phyloP scores from a whole-genome alignment of 23 tunicate genomes.

The Phallusia fumigata region DNA sequence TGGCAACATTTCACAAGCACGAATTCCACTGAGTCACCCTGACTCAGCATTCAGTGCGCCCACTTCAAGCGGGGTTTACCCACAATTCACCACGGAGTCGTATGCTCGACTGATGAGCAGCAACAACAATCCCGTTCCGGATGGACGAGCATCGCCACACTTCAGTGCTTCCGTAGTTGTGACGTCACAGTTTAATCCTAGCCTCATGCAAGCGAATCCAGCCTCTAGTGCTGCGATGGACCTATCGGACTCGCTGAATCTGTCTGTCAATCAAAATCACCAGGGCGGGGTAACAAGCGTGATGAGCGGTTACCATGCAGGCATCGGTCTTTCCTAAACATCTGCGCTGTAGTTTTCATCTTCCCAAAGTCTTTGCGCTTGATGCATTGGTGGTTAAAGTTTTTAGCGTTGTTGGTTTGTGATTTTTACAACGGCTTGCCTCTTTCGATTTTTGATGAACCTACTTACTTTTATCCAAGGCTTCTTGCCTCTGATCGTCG shows the following conservation, averaged over 20 bases:
- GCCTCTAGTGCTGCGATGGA: constrained; percentile 18
- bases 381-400: not conserved
- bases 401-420: not conserved
- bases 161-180: not conserved
- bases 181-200: constrained; percentile 24
- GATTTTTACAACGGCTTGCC: not conserved
- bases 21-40: not conserved
- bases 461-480: too few relatives aligned
- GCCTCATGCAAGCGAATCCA: constrained; percentile 4
- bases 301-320: constrained; percentile 1
- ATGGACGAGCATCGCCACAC: constrained; percentile 16
- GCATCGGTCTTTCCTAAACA: not conserved
- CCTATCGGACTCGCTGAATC: constrained; percentile 22
- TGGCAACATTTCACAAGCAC: not conserved
- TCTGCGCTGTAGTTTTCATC: not conserved
- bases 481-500: too few relatives aligned
- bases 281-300: constrained; percentile 19
- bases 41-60: not conserved
- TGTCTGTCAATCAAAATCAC: constrained; percentile 18
- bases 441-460: too few relatives aligned
- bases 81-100: not conserved
- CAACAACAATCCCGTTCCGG: constrained; percentile 17
- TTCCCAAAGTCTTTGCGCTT: not conserved
- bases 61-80: not conserved
- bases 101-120: not conserved